Evolutionary conservation across 2,888 invertebrate genomes (phyloP), one percentile per base, ranked within the genome.

Genomic region (Proisotoma minuta): DNA sequence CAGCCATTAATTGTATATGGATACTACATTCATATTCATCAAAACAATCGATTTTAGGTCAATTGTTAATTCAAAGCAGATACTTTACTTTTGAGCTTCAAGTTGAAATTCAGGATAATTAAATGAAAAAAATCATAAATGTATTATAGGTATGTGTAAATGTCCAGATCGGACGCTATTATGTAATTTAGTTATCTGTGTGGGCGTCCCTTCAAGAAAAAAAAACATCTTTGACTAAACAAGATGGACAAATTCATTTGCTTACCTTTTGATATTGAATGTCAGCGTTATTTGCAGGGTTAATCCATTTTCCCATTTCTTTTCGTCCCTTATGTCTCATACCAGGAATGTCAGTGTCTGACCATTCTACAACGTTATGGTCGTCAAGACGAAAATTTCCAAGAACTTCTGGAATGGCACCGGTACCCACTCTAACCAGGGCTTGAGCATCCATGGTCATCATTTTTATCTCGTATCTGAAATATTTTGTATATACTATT

Each of bases 341-440:
- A 26, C 70, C 71, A 4, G 72, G 69, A n/a, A 57, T 62, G 5
- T 61, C 48, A 10, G 69, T 52, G 47, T 74, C 73, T 3, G 74
- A 73, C 74, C 74, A 74, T 50, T 74, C 74, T 48, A 73, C 73
- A 15, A 74, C 71, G 39, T 73, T 72, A 49, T 74, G 74, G 24
- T 73, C 72, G 48, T 74, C 74, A 53, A 74, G 48, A 39, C 69
- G 71, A 56, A 74, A 74, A 53, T 65, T 68, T 10, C 74, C 74
- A 12, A 74, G 52, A 65, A 70, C 68, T 66, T 71, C 69, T 18
- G 74, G 74, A 12, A 74, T 61, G 20, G 70, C 49, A 22, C 59
- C 59, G 24, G 66, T 59, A 20, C 62, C 59, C 27, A 68, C 57
- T 2, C 57, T 61, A 4, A 66, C 66, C 49, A 66, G 52, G 56